phyloP scores from a whole-genome alignment of 1,140 invertebrate species.

The Lordiphosa clarofinis region DNA sequence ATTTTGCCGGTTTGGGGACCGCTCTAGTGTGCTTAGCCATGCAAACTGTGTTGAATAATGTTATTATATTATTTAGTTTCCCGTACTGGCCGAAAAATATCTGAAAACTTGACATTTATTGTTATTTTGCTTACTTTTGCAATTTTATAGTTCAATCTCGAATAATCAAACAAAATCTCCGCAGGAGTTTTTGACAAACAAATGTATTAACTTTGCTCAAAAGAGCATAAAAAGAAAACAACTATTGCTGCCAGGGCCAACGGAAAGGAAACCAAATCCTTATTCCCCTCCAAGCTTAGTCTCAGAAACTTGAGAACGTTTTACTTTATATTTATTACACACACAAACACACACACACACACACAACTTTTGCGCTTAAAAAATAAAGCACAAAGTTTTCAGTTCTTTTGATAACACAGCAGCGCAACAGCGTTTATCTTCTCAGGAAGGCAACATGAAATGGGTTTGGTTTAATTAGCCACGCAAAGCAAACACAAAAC shows the following conservation, averaged over 20 bases:
- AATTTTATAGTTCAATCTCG: no score
- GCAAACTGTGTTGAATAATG: no score
- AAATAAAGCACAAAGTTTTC: conserved; percentile 40
- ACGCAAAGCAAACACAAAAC: conserved; percentile 51
- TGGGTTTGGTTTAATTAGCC: conserved; percentile 67
- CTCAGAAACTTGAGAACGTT: conserved; percentile 7
- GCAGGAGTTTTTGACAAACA: no score
- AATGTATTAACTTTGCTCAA: no score
- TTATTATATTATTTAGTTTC: no score
- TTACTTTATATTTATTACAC: conserved; percentile 46
- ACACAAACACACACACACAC: conserved; percentile 20
- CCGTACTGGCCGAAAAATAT: no score
- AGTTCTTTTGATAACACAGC: conserved; percentile 24
- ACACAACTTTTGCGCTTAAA: conserved; percentile 57
- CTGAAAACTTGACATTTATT: no score
- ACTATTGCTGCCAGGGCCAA: not conserved
- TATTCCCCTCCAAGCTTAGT: not conserved
- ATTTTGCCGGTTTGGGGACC: no score
- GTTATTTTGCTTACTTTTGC: no score
- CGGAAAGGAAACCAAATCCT: not conserved
- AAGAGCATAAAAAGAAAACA: not conserved
- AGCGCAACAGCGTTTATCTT: conserved; percentile 42
- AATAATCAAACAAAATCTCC: no score
- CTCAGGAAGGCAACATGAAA: conserved; percentile 49
- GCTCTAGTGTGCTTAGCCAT: no score